These are phyloP conservation scores for Pogonognathellus flavescens DNA, from an alignment of 1,140 invertebrate species.

Conservation along the genomic window DNA sequence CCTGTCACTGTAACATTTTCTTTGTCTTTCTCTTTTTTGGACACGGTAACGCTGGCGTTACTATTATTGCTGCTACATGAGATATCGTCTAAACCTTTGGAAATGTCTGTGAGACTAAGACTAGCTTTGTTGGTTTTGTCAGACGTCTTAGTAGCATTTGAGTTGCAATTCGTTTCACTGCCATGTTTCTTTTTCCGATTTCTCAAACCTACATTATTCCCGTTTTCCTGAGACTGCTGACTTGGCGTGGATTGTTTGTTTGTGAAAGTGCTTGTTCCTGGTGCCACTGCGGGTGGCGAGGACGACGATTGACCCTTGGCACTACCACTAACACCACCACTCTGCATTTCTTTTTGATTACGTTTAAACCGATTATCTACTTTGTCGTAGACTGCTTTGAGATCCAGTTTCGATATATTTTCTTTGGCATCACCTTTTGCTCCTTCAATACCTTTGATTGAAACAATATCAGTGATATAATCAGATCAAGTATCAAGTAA, in stretches of 20 bases:
- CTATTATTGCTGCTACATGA: neutral
- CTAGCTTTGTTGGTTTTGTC: slow-evolving; percentile 44
- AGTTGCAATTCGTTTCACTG: neutral
- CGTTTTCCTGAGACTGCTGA: neutral
- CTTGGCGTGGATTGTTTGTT: neutral
- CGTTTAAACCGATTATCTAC: slow-evolving; percentile 66
- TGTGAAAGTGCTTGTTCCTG: neutral
- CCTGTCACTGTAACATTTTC: neutral
- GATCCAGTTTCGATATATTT: slow-evolving; percentile 61
- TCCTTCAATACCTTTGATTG: slow-evolving; percentile 67
- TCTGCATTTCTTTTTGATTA: slow-evolving; percentile 57
- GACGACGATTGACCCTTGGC: neutral
- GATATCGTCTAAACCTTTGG: neutral
- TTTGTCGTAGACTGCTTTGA: slow-evolving; percentile 67
- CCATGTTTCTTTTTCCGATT: slow-evolving; percentile 56
- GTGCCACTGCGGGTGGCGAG: neutral
- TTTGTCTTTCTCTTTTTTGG: slow-evolving; percentile 24
- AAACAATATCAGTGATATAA: no score
- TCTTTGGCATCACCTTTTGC: slow-evolving; percentile 54
- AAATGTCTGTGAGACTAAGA: slow-evolving; percentile 17
- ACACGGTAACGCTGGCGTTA: neutral
- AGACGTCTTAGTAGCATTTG: neutral
- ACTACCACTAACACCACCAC: slow-evolving; percentile 18
- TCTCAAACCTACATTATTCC: neutral
- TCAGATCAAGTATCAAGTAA: no score